Evolutionary conservation across 2,113 vertebrate genomes (phyloP).

Genomic region (Prunella himalayana): DNA sequence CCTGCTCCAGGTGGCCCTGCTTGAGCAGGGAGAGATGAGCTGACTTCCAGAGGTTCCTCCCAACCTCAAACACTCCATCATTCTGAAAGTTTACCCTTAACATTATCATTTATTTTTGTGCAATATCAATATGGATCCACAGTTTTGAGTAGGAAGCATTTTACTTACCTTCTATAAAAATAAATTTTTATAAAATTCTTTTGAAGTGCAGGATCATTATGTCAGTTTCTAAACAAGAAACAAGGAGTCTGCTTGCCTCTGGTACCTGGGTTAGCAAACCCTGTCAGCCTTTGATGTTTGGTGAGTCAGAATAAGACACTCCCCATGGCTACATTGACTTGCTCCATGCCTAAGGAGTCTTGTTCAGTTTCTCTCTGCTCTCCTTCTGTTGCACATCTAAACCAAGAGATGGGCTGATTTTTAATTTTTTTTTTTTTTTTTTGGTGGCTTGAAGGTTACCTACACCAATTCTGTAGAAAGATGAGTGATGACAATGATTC

Average conservation of each 20-base stretch:
- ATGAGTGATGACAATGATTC: not conserved
- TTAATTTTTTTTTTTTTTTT: not conserved
- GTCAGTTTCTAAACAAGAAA: not conserved
- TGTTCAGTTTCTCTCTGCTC: not conserved
- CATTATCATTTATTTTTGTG: not conserved
- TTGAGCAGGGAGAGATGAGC: not conserved
- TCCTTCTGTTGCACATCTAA: not conserved
- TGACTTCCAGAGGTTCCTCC: not conserved
- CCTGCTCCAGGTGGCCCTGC: not conserved
- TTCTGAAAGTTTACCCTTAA: not conserved
- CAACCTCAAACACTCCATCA: not conserved
- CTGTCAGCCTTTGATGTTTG: not conserved
- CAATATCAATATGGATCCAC: not conserved
- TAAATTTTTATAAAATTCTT: not conserved
- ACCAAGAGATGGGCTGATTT: not conserved
- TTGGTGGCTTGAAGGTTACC: conserved; percentile 29
- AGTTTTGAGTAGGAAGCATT: not conserved
- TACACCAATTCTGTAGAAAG: conserved; percentile 42
- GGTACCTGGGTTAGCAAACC: not conserved
- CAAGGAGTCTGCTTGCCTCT: not conserved
- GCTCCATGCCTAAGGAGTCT: not conserved
- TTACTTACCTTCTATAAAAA: not conserved
- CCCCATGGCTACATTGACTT: not conserved
- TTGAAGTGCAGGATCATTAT: not conserved
- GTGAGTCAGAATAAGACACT: not conserved